Percentiles rank a stretch among this genome's conserved stretches.
These are phyloP conservation scores for Hippocampus comes DNA, from an alignment of 2,113 vertebrate species.

Conservation along the genomic window DNA sequence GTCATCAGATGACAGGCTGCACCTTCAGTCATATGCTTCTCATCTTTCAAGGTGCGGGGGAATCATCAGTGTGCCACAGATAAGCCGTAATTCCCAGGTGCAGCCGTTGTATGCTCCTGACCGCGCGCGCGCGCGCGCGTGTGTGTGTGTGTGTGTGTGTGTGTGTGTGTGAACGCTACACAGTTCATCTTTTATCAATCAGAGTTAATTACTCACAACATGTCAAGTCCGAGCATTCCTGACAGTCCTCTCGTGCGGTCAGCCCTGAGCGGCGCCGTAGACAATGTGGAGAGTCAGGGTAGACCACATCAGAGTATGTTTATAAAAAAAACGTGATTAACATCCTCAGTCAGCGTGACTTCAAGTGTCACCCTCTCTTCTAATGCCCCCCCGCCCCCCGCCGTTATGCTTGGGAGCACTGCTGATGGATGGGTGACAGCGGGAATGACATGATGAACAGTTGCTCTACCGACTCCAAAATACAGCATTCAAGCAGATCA, in stretches of 20 bases:
- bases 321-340: constrained; percentile 56
- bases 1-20: constrained; percentile 26
- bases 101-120: constrained; percentile 38
- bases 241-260: constrained; percentile 38
- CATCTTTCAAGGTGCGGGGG: constrained; percentile 42
- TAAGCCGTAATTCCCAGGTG: constrained; percentile 73
- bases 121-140: background rate
- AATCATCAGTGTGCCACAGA: constrained; percentile 56
- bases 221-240: constrained; percentile 70
- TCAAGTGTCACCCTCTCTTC: constrained; percentile 20
- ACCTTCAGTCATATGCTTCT: constrained; percentile 39
- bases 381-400: background rate
- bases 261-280: constrained; percentile 15
- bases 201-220: constrained; percentile 75
- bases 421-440: constrained; percentile 56
- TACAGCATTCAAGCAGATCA: background rate
- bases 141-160: constrained; percentile 23
- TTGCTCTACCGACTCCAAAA: constrained; percentile 12
- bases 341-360: constrained; percentile 28
- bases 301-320: constrained; percentile 51
- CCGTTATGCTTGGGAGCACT: constrained; percentile 13
- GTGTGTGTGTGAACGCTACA: constrained; percentile 36
- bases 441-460: constrained; percentile 41
- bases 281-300: constrained; percentile 25
- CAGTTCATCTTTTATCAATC: constrained; percentile 78